Base-by-base conservation (phyloP, 2,797 vertebrate species). In the Lepus townsendii region DNA sequence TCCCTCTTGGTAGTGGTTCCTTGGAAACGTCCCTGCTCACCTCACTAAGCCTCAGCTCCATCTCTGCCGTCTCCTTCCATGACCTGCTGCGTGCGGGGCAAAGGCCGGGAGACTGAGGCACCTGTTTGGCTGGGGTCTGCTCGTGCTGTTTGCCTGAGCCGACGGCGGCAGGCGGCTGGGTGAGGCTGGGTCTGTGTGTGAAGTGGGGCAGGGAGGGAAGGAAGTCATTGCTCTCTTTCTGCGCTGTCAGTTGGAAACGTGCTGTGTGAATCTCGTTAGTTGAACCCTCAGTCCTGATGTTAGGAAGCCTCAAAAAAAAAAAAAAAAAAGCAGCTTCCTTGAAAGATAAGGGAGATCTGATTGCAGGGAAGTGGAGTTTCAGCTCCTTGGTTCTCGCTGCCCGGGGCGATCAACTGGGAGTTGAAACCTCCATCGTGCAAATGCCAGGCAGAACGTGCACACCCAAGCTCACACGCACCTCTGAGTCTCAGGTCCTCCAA, bases 211-310 rank as follows among this genome's bases (percentile, higher is more conserved):
- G 77, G 50, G 32, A 11, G 1, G 19, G 3, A 57, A 73, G 35
- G 4, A 4, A 35, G 14, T 24, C 10, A 5, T 47, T 1, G 24
- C 71, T 86, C 52, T 84, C 72, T 13, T 62, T 66, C 1, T 96
- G 68, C 60, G 35, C 10, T 86, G 57, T 24, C 90, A 94, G 84
- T 57, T 97, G 88, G 96, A 77, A 88, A 47, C 2, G 95, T 54
- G 69, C 83, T 83, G 0, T 72, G 83, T 16, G 27, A 66, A 68
- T 95, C 89, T 97, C 97, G 97, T 97, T 90, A 96, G 88, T 91
- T 92, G 71, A 96, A 93, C 90, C 86, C 93, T 95, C 95, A 93
- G 92, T 94, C 92, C 90, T 96, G 88, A 97, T 78, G 97, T 90
- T 71, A 82, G 5, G 47, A 95, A 47, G 90, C 50, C 83, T 97